Evolutionary conservation across 1,140 invertebrate species (phyloP), one percentile per base, ranked within the genome.

Genomic region (Latrodectus geometricus): DNA sequence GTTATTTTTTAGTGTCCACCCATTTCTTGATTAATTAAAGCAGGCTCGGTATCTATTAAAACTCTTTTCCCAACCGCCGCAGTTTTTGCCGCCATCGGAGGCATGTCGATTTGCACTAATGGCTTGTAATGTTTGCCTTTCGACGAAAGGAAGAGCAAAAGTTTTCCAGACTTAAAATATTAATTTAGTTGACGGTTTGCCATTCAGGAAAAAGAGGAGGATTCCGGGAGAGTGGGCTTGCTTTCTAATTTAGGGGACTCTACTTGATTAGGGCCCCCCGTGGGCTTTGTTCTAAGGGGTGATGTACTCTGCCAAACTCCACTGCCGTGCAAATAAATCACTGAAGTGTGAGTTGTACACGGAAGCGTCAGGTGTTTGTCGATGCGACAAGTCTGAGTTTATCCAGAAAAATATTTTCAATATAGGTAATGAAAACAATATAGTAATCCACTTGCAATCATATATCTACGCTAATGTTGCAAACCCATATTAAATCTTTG

Each of bases 51-150:
- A 81, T 72, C 79, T 81, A 81, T 81, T 81, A 81, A 61, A 81
- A 68, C 79, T 56, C 52, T 52, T 61, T 56, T 56, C 35, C 79
- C 77, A 77, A 17, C 72, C 48, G 76, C 23, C 17, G 9, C 17
- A 35, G 76, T 81, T 81, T 81, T 81, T 81, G 68, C 52, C 68
- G 11, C 23, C 11, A 17, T 72, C 12, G 35, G 20, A 72, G 20
- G 77, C 66, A 54, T 81, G 68, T 81, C 79, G 79, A 81, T 81
- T 81, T 81, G 79, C 79, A 81, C 79, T 81, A 81, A 81, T 81
- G 79, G 79, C 79, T 81, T 72, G 79, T 81, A 81, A 72, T 81
- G 68, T 81, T 81, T 81, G 68, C 79, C 50, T 81, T 81, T 48
- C 68, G 1, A 15, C 21, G 7, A 52, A 54, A 48, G 35, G 35